Evolutionary conservation across 2,797 vertebrate genomes (phyloP), one percentile per base, ranked within the genome.

Genomic region (Malacoctenus gilli): DNA sequence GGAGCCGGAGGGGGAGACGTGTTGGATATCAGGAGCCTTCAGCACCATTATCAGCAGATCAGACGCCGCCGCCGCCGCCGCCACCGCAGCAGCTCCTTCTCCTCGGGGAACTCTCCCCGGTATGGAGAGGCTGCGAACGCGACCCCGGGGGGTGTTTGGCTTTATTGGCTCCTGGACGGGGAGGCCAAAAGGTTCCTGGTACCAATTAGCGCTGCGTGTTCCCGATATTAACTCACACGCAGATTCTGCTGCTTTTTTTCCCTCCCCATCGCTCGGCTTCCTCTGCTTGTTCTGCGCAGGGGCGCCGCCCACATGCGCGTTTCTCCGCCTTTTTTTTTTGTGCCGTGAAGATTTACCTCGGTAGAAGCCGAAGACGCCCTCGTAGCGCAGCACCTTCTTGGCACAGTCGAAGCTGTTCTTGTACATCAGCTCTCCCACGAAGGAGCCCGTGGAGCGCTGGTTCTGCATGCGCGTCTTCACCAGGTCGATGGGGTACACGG

Each of bases 401-500:
- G 95, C 95, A 65, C 97, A 98, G 87, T 98, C 95, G 28, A 96
- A 98, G 85, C 96, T 98, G 92, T 91, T 98, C 87, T 97, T 98
- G 79, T 98, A 97, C 94, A 98, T 95, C 84, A 96, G 66, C 71
- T 98, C 95, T 58, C 94, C 96, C 9, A 98, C 92, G 0, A 98
- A 94, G 59, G 95, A 95, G 59, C 95, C 92, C 0, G 89, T 92
- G 77, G 94, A 92, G 42, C 95, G 95, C 74, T 98, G 95, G 87
- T 98, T 98, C 84, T 98, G 95, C 95, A 97, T 97, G 6, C 95
- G 94, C 1, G 95, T 98, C 91, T 99, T 99, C 88, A 98, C 95
- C 88, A 97, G 91, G 81, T 98, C 96, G 54, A 97, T 97, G 62
- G 96, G 95, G 71, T 97, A 98, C 0, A 98, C 95, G 0, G 95